Base-by-base conservation (phyloP, 2,888 invertebrate genomes). In the Eristalis arbustorum region DNA sequence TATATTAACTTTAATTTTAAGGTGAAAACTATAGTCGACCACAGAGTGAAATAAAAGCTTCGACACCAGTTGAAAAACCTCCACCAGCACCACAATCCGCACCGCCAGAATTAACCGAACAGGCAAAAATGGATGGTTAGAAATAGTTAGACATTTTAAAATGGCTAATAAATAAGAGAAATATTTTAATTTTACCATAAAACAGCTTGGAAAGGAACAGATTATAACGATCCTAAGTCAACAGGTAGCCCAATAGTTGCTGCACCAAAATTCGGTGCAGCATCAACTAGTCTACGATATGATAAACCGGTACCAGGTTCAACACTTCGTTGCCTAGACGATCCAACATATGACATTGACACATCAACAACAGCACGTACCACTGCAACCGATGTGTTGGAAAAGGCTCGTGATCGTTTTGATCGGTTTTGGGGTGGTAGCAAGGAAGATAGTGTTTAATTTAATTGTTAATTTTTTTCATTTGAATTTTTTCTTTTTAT, bases 1-100 rank as follows among this genome's bases (percentile, higher is more conserved):
- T 14, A 13, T 37, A 13, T 37, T 37, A 37, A 42, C 72, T 25
- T 22, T 31, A 22, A 49, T 59, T 82, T 82, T 92, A 93, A 96
- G 96, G 96, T 93, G 97, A 97, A 92, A 95, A 95, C 92, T 95
- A 96, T 92, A 96, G 96, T 93, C 95, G 97, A 93, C 97, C 97
- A 92, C 97, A 96, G 94, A 97, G 97, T 94, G 97, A 97, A 94
- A 96, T 96, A 91, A 97, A 96, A 93, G 96, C 95, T 88, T 95
- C 95, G 94, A 95, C 95, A 88, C 95, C 95, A 62, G 94, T 95
- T 88, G 94, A 94, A 90, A 93, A 94, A 89, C 94, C 95, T 88
- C 94, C 94, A 76, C 95, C 95, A 89, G 94, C 95, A 87, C 95
- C 95, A 84, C 95, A 95, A 91, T 95, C 95, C 84, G 95, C 95